These are phyloP conservation scores for Ormyrus rosae DNA, from an alignment of 2,888 invertebrate genomes.

Conservation along the genomic window DNA sequence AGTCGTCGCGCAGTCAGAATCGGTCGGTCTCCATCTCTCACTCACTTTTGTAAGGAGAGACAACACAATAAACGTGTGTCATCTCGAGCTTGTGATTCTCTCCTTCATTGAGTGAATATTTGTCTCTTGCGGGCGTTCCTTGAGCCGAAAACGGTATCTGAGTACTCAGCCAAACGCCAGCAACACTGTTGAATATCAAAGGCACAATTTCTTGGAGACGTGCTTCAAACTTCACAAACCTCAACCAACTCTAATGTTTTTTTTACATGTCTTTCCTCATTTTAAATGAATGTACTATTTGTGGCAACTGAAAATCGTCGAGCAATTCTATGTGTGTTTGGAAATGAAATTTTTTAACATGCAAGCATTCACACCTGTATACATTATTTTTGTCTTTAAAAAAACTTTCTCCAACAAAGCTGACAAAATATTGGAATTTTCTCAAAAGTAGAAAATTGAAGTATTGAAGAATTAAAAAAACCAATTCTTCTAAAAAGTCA, in stretches of 20 bases:
- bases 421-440: conserved; percentile 39
- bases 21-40: conserved; percentile 44
- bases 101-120: conserved; percentile 43
- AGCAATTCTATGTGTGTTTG: conserved; percentile 44
- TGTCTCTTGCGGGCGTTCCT: conserved; percentile 48
- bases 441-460: background rate
- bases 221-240: conserved; percentile 56
- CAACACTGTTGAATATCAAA: conserved; percentile 74
- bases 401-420: conserved; percentile 2
- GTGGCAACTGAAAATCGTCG: conserved; percentile 54
- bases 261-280: conserved; percentile 43
- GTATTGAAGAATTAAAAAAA: conserved; percentile 7
- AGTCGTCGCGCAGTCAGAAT: conserved; percentile 68
- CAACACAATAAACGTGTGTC: conserved; percentile 40
- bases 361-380: conserved; percentile 45
- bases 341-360: conserved; percentile 45
- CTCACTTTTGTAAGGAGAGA: conserved; percentile 47
- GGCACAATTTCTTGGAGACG: conserved; percentile 66
- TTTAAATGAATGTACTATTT: conserved; percentile 41
- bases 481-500: background rate
- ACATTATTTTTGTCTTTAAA: conserved; percentile 17
- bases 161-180: conserved; percentile 69
- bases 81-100: conserved; percentile 35
- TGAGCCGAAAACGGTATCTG: conserved; percentile 54
- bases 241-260: conserved; percentile 55